Conservation (phyloP, 2,888 invertebrate genomes). For the Trileptium ribeirensis region DNA sequence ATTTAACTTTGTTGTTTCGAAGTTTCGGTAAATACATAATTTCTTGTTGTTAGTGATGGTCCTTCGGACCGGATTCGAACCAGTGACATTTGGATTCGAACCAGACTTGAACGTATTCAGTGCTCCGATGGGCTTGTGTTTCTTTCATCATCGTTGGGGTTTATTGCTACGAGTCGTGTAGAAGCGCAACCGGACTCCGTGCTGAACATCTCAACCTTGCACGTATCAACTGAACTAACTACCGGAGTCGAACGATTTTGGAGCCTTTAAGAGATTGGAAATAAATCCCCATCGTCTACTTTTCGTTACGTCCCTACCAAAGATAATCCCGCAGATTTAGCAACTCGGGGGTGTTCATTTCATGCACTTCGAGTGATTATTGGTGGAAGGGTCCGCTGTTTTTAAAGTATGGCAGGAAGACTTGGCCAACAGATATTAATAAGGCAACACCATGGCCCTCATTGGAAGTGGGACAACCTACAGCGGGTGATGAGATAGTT, state of each 20-base stretch:
- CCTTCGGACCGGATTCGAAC: too few relatives aligned
- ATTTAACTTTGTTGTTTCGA: too few relatives aligned
- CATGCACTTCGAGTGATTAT: neutral
- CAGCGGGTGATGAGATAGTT: neutral
- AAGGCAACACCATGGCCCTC: too few relatives aligned
- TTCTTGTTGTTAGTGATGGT: too few relatives aligned
- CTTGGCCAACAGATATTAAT: too few relatives aligned
- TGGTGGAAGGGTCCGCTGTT: conserved; percentile 43
- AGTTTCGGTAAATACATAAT: too few relatives aligned
- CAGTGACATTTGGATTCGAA: too few relatives aligned
- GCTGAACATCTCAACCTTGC: too few relatives aligned
- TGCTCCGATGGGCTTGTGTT: neutral
- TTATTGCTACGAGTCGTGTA: neutral
- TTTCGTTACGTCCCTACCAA: conserved; percentile 39
- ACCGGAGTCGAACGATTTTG: neutral
- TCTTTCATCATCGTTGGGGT: neutral
- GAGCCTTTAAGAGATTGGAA: neutral
- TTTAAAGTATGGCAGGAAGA: too few relatives aligned
- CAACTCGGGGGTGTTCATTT: conserved; percentile 38
- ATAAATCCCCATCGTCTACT: neutral
- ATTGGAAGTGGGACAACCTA: too few relatives aligned
- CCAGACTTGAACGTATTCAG: neutral
- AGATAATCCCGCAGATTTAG: conserved; percentile 44
- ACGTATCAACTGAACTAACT: too few relatives aligned
- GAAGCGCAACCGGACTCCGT: neutral